A percentile compares a stretch with the other conserved stretches of the same genome.
Evolutionary conservation across 2,888 invertebrate genomes (phyloP).

Genomic region (Gerris lacustris): DNA sequence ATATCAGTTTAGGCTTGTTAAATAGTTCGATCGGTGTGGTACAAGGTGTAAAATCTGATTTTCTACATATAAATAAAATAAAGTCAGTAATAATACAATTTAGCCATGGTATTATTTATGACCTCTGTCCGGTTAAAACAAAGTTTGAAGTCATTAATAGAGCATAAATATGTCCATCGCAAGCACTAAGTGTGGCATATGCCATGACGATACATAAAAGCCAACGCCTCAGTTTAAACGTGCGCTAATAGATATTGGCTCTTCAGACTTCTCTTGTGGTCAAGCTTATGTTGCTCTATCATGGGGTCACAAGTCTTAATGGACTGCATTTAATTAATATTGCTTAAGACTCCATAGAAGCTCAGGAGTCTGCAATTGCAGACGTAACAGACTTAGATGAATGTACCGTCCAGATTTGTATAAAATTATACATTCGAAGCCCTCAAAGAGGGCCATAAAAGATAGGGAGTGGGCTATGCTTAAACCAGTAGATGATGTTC

Average conservation of each 20-base stretch:
- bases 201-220: slow-evolving; percentile 29
- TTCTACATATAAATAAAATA: slow-evolving; percentile 13
- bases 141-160: slow-evolving; percentile 20
- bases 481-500: too few species aligned
- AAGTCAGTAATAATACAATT: slow-evolving; percentile 26
- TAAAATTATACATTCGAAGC: neutral
- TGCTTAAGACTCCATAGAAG: neutral
- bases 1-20: slow-evolving; percentile 29
- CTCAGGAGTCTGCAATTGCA: neutral
- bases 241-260: slow-evolving; percentile 18
- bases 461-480: neutral
- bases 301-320: slow-evolving; percentile 23
- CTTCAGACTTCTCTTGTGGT: slow-evolving; percentile 19
- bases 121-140: slow-evolving; percentile 11
- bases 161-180: neutral
- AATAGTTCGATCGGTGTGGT: slow-evolving; percentile 31
- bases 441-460: neutral
- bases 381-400: neutral
- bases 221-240: slow-evolving; percentile 26
- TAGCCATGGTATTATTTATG: slow-evolving; percentile 21
- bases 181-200: slow-evolving; percentile 26
- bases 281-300: slow-evolving; percentile 29
- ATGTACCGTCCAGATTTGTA: neutral
- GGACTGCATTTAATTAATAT: neutral
- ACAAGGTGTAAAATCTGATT: slow-evolving; percentile 20